Base-by-base conservation (phyloP, 2,113 vertebrate species). In the Leptobrachium ailaonicum region DNA sequence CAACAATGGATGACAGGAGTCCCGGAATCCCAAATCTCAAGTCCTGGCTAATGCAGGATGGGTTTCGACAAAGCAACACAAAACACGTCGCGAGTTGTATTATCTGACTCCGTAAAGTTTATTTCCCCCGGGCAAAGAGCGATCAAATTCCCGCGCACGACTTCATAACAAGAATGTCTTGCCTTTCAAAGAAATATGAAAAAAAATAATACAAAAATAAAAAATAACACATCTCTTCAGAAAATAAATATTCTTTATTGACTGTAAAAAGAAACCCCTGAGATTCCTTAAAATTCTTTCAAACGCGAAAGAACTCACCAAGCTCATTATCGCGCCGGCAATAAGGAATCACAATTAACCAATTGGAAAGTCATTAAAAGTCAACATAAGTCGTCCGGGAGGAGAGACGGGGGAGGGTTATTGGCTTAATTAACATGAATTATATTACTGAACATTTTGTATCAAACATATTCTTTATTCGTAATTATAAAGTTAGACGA, bases 371-470 rank as follows among this genome's bases (percentile, higher is more conserved):
- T 77, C 73, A 72, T 54, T 77, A 75, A 54, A 72, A 84, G 79
- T 56, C 82, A 73, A 81, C 13, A 40, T 60, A 71, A 82, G 58
- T 20, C 71, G 77, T 82, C 86, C 64, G 44, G 50, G 63, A 71
- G 50, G 78, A 74, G 8, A 8, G 47, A 8, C 4, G 47, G 8
- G 47, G 8, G 47, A 50, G 47, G 47, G 47, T 77, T 76, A 12
- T 60, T 53, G 0, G 14, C 69, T 75, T 86, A 82, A 84, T 88
- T 85, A 87, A 66, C 77, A 58, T 79, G 62, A 43, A 82, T 75
- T 76, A 73, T 84, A 88, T 83, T 80, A 79, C 72, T 84, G 79
- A 79, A 42, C 58, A 72, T 84, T 72, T 83, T 83, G 77, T 82
- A 45, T 76, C 66, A 82, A 32, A 32, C 20, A 32, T 32, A 32